A percentile compares a stretch with the other conserved stretches of the same genome.
Evolutionary conservation across 2,113 vertebrate species (phyloP).

Genomic region (Philantomba maxwellii): DNA sequence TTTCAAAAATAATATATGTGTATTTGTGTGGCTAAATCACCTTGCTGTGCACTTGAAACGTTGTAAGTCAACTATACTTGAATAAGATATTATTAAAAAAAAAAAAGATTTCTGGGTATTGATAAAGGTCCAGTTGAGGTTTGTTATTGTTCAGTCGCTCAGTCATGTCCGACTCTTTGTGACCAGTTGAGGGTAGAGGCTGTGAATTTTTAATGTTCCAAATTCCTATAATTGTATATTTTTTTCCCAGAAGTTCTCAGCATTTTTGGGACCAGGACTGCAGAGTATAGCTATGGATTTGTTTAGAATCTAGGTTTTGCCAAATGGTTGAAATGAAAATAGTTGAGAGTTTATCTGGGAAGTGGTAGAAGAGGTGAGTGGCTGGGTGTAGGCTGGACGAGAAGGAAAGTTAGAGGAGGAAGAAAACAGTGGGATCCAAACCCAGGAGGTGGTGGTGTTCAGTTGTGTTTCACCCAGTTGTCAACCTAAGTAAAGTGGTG

Average conservation of each 20-base stretch:
- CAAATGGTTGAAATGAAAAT: neutral
- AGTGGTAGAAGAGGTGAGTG: neutral
- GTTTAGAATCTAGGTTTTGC: conserved; percentile 10
- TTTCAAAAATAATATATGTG: neutral
- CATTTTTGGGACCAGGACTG: neutral
- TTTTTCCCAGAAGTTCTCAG: neutral
- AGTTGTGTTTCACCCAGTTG: neutral
- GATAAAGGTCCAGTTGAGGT: neutral
- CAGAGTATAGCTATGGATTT: neutral
- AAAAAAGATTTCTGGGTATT: neutral
- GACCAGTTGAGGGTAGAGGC: neutral
- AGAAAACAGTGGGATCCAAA: neutral
- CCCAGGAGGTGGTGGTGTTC: neutral
- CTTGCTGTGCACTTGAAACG: neutral
- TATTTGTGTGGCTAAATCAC: neutral
- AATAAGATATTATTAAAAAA: neutral
- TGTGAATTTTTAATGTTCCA: neutral
- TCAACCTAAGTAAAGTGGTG: neutral
- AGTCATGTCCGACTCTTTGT: rapidly evolving
- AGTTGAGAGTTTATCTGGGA: neutral
- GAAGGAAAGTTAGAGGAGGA: neutral
- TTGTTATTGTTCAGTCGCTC: neutral
- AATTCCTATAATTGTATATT: neutral
- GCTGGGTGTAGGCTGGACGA: neutral
- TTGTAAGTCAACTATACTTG: neutral